These are phyloP conservation scores for Piaya cayana DNA, from an alignment of 2,113 vertebrate species.

Conservation along the genomic window DNA sequence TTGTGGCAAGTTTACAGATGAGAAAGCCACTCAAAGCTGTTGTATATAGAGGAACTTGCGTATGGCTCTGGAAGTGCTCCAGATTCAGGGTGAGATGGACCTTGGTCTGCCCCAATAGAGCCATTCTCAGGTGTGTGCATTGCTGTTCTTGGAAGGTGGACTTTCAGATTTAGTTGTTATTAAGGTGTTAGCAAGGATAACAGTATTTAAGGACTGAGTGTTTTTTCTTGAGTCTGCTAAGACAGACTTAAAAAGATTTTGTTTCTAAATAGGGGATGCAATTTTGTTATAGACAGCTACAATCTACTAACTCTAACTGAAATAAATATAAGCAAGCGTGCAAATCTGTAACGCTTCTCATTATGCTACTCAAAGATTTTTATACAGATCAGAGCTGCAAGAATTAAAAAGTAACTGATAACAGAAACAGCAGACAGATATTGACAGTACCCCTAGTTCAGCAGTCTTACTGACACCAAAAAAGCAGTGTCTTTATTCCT, in stretches of 20 bases:
- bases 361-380: neutral
- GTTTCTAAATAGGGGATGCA: neutral
- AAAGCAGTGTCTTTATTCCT: neutral
- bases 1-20: neutral
- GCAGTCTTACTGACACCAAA: neutral
- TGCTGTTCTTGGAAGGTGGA: neutral
- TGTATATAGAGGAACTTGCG: neutral
- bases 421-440: neutral
- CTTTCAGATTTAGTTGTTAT: neutral
- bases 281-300: neutral
- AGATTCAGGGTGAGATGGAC: neutral
- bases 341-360: neutral
- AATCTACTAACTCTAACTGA: neutral
- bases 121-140: accelerated
- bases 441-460: neutral
- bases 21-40: neutral
- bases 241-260: neutral
- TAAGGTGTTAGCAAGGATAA: neutral
- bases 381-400: neutral
- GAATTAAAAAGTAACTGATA: neutral
- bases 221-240: neutral
- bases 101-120: accelerated
- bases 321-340: neutral
- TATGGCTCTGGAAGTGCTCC: neutral
- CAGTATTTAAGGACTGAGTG: neutral